Evolutionary conservation across 2,888 invertebrate genomes (phyloP).

Genomic region (Drosophila hamatofila): DNA sequence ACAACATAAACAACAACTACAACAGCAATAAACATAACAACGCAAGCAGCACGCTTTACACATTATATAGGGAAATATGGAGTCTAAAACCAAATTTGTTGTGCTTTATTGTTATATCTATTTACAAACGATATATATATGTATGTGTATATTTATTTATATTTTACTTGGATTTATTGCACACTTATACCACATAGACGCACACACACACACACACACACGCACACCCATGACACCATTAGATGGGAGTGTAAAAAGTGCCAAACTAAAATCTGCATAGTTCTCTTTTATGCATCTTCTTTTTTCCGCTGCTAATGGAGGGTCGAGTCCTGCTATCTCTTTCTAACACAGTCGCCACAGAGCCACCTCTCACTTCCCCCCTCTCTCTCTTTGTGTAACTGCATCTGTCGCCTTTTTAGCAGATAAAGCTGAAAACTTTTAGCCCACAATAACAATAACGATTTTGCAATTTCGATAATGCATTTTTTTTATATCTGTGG

Average conservation of each 20-base stretch:
- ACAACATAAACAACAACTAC: conserved; percentile 23
- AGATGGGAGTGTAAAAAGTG: conserved; percentile 37
- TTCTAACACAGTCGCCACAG: neutral
- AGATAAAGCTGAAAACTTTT: conserved; percentile 73
- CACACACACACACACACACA: conserved; percentile 14
- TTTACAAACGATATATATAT: conserved; percentile 34
- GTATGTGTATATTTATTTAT: conserved; percentile 54
- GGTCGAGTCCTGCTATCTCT: conserved; percentile 30
- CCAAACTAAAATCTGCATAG: conserved; percentile 71
- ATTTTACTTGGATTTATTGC: conserved; percentile 75
- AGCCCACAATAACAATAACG: conserved; percentile 73
- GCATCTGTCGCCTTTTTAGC: conserved; percentile 24
- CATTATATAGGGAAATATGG: conserved; percentile 49
- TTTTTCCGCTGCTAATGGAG: conserved; percentile 47
- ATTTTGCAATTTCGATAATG: conserved; percentile 78
- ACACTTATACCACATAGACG: conserved; percentile 61
- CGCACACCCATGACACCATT: conserved; percentile 45
- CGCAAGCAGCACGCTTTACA: conserved; percentile 38
- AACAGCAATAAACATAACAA: conserved; percentile 22
- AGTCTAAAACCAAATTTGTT: conserved; percentile 50
- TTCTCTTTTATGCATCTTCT: conserved; percentile 52
- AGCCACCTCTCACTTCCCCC: neutral
- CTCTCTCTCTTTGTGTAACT: neutral
- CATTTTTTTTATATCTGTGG: conserved; percentile 58
- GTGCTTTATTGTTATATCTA: conserved; percentile 28